Evolutionary conservation across 30 jellyfish, hydroid and myxozoan genomes (phyloP).

Genomic region (Hydractinia symbiolongicarpus): DNA sequence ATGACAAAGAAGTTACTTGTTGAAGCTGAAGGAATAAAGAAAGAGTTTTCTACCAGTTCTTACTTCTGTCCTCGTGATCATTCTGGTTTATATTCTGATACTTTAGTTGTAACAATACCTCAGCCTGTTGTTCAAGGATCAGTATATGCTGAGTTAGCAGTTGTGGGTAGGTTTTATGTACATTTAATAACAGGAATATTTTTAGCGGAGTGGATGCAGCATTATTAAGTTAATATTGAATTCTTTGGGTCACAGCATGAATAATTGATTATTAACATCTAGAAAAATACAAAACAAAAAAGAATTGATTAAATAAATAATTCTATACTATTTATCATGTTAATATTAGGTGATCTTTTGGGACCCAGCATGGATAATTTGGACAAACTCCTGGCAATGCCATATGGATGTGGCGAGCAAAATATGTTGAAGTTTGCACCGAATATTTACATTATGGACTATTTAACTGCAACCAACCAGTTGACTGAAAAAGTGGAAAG

Average conservation of each 20-base stretch:
- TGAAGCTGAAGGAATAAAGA: conserved; percentile 91
- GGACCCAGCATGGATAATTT: conserved; percentile 63
- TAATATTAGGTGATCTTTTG: conserved; percentile 59
- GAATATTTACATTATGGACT: conserved; percentile 59
- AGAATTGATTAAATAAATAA: not conserved
- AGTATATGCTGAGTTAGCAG: conserved; percentile 49
- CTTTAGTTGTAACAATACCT: conserved; percentile 31
- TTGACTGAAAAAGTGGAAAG: conserved; percentile 34
- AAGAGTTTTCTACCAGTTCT: conserved; percentile 55
- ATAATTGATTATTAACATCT: too few species aligned
- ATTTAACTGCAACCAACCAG: conserved; percentile 48
- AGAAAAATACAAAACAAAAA: not conserved
- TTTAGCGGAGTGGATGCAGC: not conserved
- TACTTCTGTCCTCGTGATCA: conserved; percentile 60
- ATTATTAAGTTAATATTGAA: too few species aligned
- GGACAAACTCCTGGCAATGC: conserved; percentile 71
- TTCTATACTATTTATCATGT: not conserved
- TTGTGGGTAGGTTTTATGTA: conserved; percentile 52
- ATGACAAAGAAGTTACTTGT: conserved; percentile 61
- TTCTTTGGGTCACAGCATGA: too few species aligned
- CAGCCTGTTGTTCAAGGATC: conserved; percentile 59
- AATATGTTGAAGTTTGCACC: conserved; percentile 87
- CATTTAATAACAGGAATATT: not conserved
- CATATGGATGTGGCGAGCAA: conserved; percentile 87
- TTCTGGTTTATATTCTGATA: conserved; percentile 26